Conservation (phyloP, 2,113 vertebrate genomes). For the Labeo catla region DNA sequence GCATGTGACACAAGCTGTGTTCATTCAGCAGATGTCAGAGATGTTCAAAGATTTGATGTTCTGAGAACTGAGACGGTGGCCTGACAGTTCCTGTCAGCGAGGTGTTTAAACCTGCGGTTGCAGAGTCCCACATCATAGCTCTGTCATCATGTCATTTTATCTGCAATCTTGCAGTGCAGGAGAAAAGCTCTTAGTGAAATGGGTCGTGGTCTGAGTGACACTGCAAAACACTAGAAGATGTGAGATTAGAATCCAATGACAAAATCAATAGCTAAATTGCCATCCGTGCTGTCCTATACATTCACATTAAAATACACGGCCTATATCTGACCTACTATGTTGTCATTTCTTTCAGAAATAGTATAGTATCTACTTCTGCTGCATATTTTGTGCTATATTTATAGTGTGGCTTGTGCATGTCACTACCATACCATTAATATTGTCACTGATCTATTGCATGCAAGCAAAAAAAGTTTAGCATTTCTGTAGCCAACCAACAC, state of each 20-base stretch:
- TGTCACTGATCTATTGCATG: not conserved
- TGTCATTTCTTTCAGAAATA: not conserved
- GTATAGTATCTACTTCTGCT: not conserved
- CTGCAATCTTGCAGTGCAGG: conserved; percentile 4
- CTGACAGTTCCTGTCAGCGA: conserved; percentile 51
- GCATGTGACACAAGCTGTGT: not conserved
- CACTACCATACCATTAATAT: not conserved
- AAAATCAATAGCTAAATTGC: not conserved
- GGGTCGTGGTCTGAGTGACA: conserved; percentile 25
- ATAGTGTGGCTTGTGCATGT: not conserved
- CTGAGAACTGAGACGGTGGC: not conserved
- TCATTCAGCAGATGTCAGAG: not conserved
- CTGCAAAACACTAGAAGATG: not conserved
- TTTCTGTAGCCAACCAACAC: not conserved
- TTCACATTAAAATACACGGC: not conserved
- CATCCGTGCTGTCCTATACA: not conserved
- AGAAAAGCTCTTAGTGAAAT: conserved; percentile 46
- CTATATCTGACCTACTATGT: not conserved
- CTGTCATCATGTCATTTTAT: conserved; percentile 36
- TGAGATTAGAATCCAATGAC: not conserved
- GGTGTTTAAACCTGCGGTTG: conserved; percentile 24
- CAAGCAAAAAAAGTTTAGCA: not conserved
- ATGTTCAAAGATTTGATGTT: not conserved
- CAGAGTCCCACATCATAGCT: conserved; percentile 22
- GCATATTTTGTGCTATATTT: not conserved